Base-by-base conservation (phyloP, 2,113 vertebrate species). In the Podilymbus podiceps region DNA sequence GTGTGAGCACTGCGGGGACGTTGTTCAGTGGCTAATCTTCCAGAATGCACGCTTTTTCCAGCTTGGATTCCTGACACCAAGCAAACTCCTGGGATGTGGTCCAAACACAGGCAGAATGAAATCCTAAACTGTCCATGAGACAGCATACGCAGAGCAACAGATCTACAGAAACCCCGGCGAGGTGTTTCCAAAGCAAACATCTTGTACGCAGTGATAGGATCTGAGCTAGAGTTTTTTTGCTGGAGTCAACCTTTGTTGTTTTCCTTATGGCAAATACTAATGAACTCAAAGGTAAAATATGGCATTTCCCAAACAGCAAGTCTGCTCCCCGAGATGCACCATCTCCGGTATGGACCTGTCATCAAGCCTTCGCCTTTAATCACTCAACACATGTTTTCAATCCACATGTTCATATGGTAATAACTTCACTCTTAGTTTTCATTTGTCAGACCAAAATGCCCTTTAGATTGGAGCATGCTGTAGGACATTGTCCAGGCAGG, bases 341-440 rank as follows among this genome's bases (percentile, higher is more conserved):
- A 59, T 76, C 81, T 88, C 85, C 4, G 7, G 53, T 68, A 88
- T 42, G 64, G 95, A 97, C 87, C 97, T 98, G 96, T 97, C 97
- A 97, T 98, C 98, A 79, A 77, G 90, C 88, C 94, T 93, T 97
- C 21, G 22, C 82, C 95, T 94, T 71, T 98, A 98, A 98, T 98
- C 97, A 97, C 93, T 98, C 95, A 97, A 97, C 98, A 98, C 98
- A 94, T 99, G 98, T 97, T 98, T 98, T 92, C 97, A 98, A 98
- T 98, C 98, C 84, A 20, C 94, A 59, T 92, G 93, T 86, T 97
- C 96, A 95, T 97, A 49, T 97, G 97, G 96, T 96, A 98, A 98
- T 98, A 98, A 98, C 93, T 95, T 50, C n/a, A 6, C 66, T 93
- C 90, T 95, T 95, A 66, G 62, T 80, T 94, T 97, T 83, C 84